Evolutionary conservation across 2,113 vertebrate species (phyloP), one percentile per base, ranked within the genome.

Genomic region (Centropristis striata): DNA sequence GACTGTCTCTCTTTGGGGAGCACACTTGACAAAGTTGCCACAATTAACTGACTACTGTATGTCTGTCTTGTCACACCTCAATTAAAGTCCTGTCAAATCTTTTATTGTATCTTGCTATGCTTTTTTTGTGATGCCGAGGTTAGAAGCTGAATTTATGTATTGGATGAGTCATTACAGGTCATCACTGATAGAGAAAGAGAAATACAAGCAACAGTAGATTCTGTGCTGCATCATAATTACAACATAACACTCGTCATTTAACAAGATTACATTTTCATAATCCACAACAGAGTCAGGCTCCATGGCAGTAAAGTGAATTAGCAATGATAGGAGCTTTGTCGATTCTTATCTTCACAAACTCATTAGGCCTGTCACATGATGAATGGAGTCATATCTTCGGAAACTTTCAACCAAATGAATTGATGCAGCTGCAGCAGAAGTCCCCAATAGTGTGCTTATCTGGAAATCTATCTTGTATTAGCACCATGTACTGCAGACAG

Each of bases 181-280:
- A 20, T 23, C 70, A 27, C 16, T n/a, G 25, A 39, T 66, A 10
- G 21, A 23, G 20, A 55, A 14, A 28, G 11, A 44, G 11, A 15
- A 28, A 55, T 21, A 21, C 39, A 21, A 28, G 46, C 64, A 75
- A 23, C 23, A 72, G 50, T 1, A 39, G 5, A 18, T 63, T 63
- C n/a, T 2, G 10, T 57, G 20, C n/a, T 27, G 59, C 57, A 74
- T 73, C 53, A 47, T 77, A 74, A 88, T 86, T 75, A 66, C 5
- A 51, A 20, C 18, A 20, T 55, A 65, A 61, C 53, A 58, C 68
- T 49, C 15, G 15, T 66, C 61, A 63, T 88, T 83, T 85, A 86
- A 89, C 66, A 27, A 41, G 75, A 90, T 91, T 87, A 84, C 15
- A 21, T 65, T 76, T 75, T 85, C 53, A 73, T 84, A 86, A 86